Evolutionary conservation across 2,113 vertebrate genomes (phyloP), one percentile per base, ranked within the genome.

Genomic region (Dascyllus trimaculatus): DNA sequence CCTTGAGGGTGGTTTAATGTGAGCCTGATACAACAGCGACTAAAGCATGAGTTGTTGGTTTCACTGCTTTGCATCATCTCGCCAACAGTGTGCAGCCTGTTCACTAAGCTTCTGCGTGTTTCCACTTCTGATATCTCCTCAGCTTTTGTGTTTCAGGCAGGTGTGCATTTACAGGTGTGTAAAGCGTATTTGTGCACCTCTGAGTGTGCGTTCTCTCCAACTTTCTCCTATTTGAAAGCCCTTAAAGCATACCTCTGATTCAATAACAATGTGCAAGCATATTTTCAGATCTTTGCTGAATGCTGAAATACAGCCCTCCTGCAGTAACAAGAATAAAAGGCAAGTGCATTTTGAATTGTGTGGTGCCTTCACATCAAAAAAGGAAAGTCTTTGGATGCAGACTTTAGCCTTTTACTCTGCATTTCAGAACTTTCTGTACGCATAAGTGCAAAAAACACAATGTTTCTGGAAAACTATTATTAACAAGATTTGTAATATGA

Each of bases 1-100:
- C 73, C 61, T 77, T 62, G 13, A 45, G 51, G 69, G 38, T 35
- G 32, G 43, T 32, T 82, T 25, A 51, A 62, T 56, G 26, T 56
- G 15, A 64, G 61, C 60, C 57, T 61, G 78, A 77, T 79, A 87
- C 19, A 75, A 43, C 62, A 62, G 21, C 15, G 57, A 75, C 60
- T 59, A 60, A 45, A 58, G 61, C 51, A 45, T 1, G 49, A 79
- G 48, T 57, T 32, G 67, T 18, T 83, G 48, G 24, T 90, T 90
- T 89, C 90, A 88, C 17, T 13, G 62, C 66, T 86, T 89, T 92
- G 80, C 87, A 88, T 91, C 89, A 90, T 85, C 80, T 15, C 32
- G 45, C 63, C 64, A 66, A 32, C 43, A 17, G 49, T 63, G 59
- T 70, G 21, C 78, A 56, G 51, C 66, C 64, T 65, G 54, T 83